A percentile compares a stretch with the other conserved stretches of the same genome.
Evolutionary conservation across 2,888 invertebrate genomes (phyloP).

Genomic region (Pteria penguin): DNA sequence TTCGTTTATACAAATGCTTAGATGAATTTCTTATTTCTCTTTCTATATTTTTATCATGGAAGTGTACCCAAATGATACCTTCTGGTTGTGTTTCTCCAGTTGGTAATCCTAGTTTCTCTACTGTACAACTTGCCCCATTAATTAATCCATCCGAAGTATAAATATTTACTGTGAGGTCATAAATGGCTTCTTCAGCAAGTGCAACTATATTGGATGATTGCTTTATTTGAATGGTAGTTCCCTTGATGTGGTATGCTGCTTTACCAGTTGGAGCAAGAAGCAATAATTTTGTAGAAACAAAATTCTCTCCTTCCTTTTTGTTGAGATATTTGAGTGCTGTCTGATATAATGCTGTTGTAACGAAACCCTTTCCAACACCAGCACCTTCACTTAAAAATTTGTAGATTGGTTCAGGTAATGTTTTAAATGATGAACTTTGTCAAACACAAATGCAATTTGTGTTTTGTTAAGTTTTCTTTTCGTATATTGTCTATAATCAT

Average conservation of each 20-base stretch:
- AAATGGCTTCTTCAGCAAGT: constrained; percentile 33
- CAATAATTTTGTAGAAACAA: constrained; percentile 24
- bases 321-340: constrained; percentile 43
- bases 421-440: constrained; percentile 47
- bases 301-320: constrained; percentile 42
- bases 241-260: constrained; percentile 45
- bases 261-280: constrained; percentile 53
- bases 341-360: constrained; percentile 54
- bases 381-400: constrained; percentile 53
- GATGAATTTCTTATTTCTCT: constrained; percentile 21
- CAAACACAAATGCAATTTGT: constrained; percentile 50
- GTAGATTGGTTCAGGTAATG: constrained; percentile 38
- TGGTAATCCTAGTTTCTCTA: constrained; percentile 28
- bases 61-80: constrained; percentile 47
- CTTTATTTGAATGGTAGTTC: constrained; percentile 35
- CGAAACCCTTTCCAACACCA: constrained; percentile 54
- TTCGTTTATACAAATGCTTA: constrained; percentile 16
- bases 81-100: background rate
- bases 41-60: constrained; percentile 42
- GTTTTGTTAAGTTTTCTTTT: constrained; percentile 42
- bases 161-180: constrained; percentile 46
- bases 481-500: constrained; percentile 45
- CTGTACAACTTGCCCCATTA: constrained; percentile 52
- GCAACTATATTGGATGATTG: constrained; percentile 29
- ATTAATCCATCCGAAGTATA: constrained; percentile 51